These are phyloP conservation scores for Sarcophaga carnaria DNA, from an alignment of 2,888 invertebrate genomes.

Conservation along the genomic window DNA sequence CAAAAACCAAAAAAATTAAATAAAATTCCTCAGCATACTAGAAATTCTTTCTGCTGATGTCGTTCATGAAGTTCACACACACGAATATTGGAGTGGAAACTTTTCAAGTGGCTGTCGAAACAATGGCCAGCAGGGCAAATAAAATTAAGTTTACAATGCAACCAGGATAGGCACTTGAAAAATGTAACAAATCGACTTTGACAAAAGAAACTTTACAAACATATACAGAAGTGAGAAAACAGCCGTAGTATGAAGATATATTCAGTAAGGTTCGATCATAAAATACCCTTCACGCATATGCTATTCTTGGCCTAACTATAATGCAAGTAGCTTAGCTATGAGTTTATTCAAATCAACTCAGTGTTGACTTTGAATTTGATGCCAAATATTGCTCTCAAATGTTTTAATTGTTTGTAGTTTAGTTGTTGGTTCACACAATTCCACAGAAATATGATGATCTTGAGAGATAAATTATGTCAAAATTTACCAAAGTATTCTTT, in stretches of 20 bases:
- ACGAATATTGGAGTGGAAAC: slow-evolving; percentile 41
- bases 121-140: slow-evolving; percentile 71
- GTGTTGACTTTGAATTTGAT: too few species aligned
- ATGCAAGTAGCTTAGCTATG: too few species aligned
- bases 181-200: slow-evolving; percentile 80
- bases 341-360: too few species aligned
- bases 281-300: not conserved
- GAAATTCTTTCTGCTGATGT: slow-evolving; percentile 9
- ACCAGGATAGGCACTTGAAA: slow-evolving; percentile 70
- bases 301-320: too few species aligned
- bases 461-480: too few species aligned
- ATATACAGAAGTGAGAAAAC: not conserved
- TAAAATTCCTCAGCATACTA: slow-evolving; percentile 56
- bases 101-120: slow-evolving; percentile 61
- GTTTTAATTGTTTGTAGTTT: too few species aligned
- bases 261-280: not conserved
- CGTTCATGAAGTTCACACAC: slow-evolving; percentile 65
- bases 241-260: slow-evolving; percentile 1
- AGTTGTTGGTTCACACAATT: too few species aligned
- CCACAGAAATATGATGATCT: too few species aligned
- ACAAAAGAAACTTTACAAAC: slow-evolving; percentile 73
- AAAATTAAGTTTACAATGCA: slow-evolving; percentile 72
- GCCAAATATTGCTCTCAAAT: too few species aligned
- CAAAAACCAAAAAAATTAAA: slow-evolving; percentile 16
- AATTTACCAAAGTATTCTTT: too few species aligned